A percentile compares a stretch with the other conserved stretches of the same genome.
Evolutionary conservation across 2,113 vertebrate genomes (phyloP).

Genomic region (Sorex fumeus): DNA sequence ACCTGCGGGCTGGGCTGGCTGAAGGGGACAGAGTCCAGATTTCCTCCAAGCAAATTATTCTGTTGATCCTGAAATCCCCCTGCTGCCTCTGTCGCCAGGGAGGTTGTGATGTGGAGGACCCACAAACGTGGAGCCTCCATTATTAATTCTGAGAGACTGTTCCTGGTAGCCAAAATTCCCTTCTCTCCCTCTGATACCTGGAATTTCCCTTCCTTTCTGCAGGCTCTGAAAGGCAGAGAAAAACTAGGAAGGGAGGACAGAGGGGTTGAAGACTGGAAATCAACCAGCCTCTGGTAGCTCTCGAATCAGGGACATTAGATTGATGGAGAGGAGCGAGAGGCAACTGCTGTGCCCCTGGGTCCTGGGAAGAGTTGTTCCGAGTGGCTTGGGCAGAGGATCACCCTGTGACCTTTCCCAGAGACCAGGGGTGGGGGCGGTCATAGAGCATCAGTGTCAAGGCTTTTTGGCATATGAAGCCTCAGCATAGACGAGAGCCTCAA

Average conservation of each 20-base stretch:
- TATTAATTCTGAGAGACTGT: slow-evolving; percentile 3
- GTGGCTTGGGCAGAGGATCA: neutral
- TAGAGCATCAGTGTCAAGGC: neutral
- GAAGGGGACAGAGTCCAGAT: neutral
- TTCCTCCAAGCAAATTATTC: neutral
- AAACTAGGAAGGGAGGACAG: neutral
- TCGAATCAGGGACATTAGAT: neutral
- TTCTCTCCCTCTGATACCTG: neutral
- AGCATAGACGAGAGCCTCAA: neutral
- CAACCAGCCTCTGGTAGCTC: neutral
- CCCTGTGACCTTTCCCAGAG: neutral
- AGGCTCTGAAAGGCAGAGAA: neutral
- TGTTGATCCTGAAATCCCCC: neutral
- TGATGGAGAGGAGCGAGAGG: neutral
- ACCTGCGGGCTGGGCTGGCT: neutral
- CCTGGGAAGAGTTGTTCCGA: neutral
- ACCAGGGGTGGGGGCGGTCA: neutral
- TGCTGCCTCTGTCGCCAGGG: neutral
- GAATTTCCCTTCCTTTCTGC: neutral
- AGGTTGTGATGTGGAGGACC: neutral
- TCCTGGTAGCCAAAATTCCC: slow-evolving; percentile 26
- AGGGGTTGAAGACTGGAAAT: neutral
- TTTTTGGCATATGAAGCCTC: neutral
- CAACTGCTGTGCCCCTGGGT: neutral
- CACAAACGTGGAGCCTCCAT: neutral